phyloP scores from a whole-genome alignment of 2,797 vertebrate species.

The Erethizon dorsatum region DNA sequence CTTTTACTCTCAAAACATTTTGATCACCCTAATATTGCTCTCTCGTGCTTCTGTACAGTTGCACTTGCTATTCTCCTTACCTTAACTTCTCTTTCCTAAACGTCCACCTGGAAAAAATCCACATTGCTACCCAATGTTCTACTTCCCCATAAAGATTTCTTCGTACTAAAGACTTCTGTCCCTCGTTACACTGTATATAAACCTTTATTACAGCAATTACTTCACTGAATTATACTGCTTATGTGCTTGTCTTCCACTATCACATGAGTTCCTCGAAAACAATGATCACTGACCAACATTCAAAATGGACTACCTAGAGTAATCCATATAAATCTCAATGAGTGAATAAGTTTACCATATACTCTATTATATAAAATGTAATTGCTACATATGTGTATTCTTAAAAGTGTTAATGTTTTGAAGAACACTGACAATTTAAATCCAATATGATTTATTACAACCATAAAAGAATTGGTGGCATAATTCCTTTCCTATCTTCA shows the following conservation, averaged over 20 bases:
- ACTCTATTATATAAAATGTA: background rate
- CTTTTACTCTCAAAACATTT: background rate
- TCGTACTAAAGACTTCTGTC: background rate
- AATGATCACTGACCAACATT: background rate
- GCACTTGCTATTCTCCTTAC: background rate
- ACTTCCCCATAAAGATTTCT: background rate
- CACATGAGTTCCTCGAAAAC: background rate
- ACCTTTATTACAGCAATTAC: background rate
- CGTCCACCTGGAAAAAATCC: background rate
- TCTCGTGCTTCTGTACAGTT: background rate
- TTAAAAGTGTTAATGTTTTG: background rate
- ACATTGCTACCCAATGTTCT: background rate
- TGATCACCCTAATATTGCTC: background rate
- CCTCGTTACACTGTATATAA: background rate
- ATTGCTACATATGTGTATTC: background rate
- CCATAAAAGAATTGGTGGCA: background rate
- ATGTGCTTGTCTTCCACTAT: background rate
- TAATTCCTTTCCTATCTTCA: background rate
- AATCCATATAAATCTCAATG: background rate
- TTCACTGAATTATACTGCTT: background rate
- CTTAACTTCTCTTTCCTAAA: background rate
- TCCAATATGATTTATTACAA: background rate
- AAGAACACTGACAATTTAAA: conserved; percentile 17
- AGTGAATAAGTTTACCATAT: background rate
- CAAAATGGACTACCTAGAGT: background rate